Conservation (phyloP, 1,140 invertebrate genomes). For the Pogonus chalceus region DNA sequence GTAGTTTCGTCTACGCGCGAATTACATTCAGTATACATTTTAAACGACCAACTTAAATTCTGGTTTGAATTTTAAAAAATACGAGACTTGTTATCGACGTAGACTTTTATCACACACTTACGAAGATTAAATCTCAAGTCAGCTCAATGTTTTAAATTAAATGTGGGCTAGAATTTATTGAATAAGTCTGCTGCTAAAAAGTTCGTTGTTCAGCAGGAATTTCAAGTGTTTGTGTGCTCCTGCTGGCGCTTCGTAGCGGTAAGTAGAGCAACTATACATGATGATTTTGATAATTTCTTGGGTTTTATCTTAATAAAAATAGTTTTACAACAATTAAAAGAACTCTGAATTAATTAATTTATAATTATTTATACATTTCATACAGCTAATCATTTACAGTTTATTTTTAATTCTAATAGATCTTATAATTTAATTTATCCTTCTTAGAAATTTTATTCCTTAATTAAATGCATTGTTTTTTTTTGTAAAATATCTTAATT, state of each 20-base stretch:
- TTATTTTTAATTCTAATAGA: too few species aligned
- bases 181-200: slow-evolving; percentile 1
- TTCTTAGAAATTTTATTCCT: too few species aligned
- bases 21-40: not conserved
- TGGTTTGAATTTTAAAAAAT: too few species aligned
- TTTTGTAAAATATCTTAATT: too few species aligned
- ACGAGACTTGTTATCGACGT: not conserved
- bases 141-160: slow-evolving; percentile 3
- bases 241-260: not conserved
- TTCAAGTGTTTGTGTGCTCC: not conserved
- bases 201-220: not conserved
- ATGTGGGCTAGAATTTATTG: slow-evolving; percentile 3
- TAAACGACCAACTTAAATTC: not conserved
- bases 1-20: not conserved
- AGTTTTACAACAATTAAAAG: too few species aligned
- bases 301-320: too few species aligned
- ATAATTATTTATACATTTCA: too few species aligned
- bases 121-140: not conserved
- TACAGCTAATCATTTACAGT: too few species aligned
- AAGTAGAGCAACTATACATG: not conserved
- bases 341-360: too few species aligned
- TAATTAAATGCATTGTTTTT: too few species aligned
- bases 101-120: not conserved
- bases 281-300: too few species aligned
- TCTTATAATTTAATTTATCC: too few species aligned